Evolutionary conservation across 2,113 vertebrate species (phyloP).

Genomic region (Oceanites oceanicus): DNA sequence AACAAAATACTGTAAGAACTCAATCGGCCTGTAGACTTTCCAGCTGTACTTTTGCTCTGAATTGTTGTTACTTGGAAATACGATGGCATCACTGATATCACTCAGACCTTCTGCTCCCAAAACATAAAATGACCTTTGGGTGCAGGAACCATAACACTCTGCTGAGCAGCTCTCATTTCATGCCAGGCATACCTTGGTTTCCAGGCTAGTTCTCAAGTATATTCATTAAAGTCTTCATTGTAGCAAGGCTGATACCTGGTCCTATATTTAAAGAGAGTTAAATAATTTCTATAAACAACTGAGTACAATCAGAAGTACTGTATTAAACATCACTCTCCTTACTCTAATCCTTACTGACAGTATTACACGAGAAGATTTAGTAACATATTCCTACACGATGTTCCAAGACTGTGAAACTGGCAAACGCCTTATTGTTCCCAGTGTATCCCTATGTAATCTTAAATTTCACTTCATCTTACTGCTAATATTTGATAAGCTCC

Average conservation of each 20-base stretch:
- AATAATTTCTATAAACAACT: not conserved
- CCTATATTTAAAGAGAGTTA: not conserved
- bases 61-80: not conserved
- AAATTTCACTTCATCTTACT: not conserved
- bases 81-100: not conserved
- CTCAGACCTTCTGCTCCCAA: not conserved
- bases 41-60: not conserved
- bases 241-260: not conserved
- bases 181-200: not conserved
- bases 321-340: not conserved
- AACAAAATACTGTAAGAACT: not conserved
- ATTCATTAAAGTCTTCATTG: not conserved
- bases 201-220: not conserved
- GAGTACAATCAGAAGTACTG: not conserved
- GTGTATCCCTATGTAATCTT: not conserved
- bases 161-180: not conserved
- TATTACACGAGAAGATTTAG: not conserved
- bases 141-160: not conserved
- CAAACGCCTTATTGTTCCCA: not conserved
- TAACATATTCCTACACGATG: not conserved
- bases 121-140: not conserved
- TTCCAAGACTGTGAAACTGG: not conserved
- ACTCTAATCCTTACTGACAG: not conserved
- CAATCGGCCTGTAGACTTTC: not conserved
- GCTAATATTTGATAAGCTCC: conserved; percentile 5